phyloP scores from a whole-genome alignment of 2,113 vertebrate genomes.

The Mesoclemmys tuberculata region DNA sequence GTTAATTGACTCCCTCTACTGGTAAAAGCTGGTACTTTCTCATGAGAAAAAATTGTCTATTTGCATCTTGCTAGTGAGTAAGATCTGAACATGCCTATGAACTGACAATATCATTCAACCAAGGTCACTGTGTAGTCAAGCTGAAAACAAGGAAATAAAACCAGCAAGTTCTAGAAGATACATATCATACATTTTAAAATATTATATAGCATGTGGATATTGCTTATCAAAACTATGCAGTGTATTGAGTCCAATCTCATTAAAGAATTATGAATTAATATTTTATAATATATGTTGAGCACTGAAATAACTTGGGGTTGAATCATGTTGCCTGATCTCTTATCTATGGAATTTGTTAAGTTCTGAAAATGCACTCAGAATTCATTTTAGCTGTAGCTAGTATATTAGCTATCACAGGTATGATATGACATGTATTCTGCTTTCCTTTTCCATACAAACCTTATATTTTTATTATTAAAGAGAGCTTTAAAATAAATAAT shows the following conservation, averaged over 20 bases:
- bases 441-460: neutral
- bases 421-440: slow-evolving; percentile 22
- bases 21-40: slow-evolving; percentile 48
- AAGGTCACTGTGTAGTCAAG: neutral
- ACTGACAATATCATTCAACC: neutral
- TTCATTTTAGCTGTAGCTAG: slow-evolving; percentile 9
- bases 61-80: neutral
- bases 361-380: neutral
- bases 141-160: neutral
- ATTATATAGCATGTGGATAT: neutral
- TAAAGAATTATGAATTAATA: accelerated
- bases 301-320: neutral
- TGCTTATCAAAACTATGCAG: neutral
- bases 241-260: neutral
- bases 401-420: neutral
- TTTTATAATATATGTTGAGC: neutral
- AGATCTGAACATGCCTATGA: neutral
- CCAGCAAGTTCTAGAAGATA: neutral
- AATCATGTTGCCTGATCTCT: neutral
- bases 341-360: no score
- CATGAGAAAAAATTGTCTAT: neutral
- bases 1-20: slow-evolving; percentile 77
- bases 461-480: slow-evolving; percentile 63
- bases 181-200: neutral
- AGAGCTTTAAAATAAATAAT: slow-evolving; percentile 78